Percentiles rank a stretch among this genome's conserved stretches.
These are phyloP conservation scores for Boloria euphrosyne DNA, from an alignment of 2,888 invertebrate genomes.

Conservation along the genomic window DNA sequence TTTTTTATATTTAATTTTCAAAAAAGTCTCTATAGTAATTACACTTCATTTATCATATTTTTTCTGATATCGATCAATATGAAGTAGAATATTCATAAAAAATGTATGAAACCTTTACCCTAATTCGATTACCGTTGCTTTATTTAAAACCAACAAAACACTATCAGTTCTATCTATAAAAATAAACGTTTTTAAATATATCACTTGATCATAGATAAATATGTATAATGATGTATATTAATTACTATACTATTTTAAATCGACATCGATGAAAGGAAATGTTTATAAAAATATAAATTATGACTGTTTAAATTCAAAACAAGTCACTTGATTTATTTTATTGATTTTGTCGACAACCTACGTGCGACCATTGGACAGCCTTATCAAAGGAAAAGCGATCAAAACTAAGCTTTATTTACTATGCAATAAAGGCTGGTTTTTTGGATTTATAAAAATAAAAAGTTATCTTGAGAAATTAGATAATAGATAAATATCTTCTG, in stretches of 20 bases:
- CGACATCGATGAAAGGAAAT: slow-evolving; percentile 51
- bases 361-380: slow-evolving; percentile 47
- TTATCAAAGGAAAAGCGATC: slow-evolving; percentile 44
- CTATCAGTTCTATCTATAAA: not conserved
- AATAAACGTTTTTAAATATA: slow-evolving; percentile 20
- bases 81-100: too few species aligned
- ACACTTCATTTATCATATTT: too few species aligned
- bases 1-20: too few species aligned
- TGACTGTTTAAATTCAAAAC: slow-evolving; percentile 59
- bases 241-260: slow-evolving; percentile 48
- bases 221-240: slow-evolving; percentile 53
- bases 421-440: slow-evolving; percentile 44
- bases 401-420: slow-evolving; percentile 50
- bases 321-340: slow-evolving; percentile 70
- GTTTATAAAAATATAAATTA: slow-evolving; percentile 53
- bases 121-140: too few species aligned
- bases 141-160: too few species aligned
- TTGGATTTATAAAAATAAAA: slow-evolving; percentile 9
- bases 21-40: too few species aligned
- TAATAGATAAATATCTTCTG: slow-evolving; percentile 58
- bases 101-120: too few species aligned
- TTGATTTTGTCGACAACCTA: slow-evolving; percentile 66
- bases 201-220: slow-evolving; percentile 43
- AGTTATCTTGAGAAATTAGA: slow-evolving; percentile 71
- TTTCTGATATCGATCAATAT: too few species aligned